A percentile compares a stretch with the other conserved stretches of the same genome.
Conservation (phyloP, 2,113 vertebrate species). For the Hypomesus transpacificus region DNA sequence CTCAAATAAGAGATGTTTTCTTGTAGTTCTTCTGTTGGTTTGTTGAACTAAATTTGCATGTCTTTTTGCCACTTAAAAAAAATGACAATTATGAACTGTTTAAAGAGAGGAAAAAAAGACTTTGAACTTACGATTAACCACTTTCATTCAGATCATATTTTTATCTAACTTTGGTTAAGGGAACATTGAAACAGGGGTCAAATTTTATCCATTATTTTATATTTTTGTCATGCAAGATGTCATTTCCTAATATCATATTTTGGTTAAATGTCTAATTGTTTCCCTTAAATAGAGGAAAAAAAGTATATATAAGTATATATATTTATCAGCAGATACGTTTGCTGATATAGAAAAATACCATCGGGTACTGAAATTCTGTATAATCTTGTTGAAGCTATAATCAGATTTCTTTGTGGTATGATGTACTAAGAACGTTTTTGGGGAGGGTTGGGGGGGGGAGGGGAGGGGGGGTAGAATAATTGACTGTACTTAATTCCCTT, state of each 20-base stretch:
- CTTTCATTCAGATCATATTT: slow-evolving; percentile 67
- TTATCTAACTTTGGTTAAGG: slow-evolving; percentile 48
- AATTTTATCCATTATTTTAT: slow-evolving; percentile 56
- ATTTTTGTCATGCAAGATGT: slow-evolving; percentile 80
- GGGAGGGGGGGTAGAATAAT: slow-evolving; percentile 58
- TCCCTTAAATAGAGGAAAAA: slow-evolving; percentile 78
- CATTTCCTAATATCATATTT: slow-evolving; percentile 90
- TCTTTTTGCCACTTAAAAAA: slow-evolving; percentile 70
- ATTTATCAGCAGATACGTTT: slow-evolving; percentile 67
- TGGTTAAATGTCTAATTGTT: slow-evolving; percentile 86
- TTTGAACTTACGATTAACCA: slow-evolving; percentile 82
- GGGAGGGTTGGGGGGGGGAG: no score
- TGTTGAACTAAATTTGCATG: slow-evolving; percentile 86
- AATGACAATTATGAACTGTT: slow-evolving; percentile 41
- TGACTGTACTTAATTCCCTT: slow-evolving; percentile 63
- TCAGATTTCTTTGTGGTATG: slow-evolving; percentile 79
- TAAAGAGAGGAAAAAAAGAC: slow-evolving; percentile 52
- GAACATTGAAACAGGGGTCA: slow-evolving; percentile 46
- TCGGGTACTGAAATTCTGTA: slow-evolving; percentile 89
- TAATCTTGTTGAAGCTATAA: slow-evolving; percentile 82
- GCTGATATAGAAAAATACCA: slow-evolving; percentile 86
- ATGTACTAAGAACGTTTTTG: slow-evolving; percentile 74
- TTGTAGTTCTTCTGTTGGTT: slow-evolving; percentile 74
- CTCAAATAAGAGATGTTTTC: slow-evolving; percentile 71
- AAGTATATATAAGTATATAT: slow-evolving; percentile 46